Base-by-base conservation (phyloP, 2,888 invertebrate species). In the Clanis bilineata region DNA sequence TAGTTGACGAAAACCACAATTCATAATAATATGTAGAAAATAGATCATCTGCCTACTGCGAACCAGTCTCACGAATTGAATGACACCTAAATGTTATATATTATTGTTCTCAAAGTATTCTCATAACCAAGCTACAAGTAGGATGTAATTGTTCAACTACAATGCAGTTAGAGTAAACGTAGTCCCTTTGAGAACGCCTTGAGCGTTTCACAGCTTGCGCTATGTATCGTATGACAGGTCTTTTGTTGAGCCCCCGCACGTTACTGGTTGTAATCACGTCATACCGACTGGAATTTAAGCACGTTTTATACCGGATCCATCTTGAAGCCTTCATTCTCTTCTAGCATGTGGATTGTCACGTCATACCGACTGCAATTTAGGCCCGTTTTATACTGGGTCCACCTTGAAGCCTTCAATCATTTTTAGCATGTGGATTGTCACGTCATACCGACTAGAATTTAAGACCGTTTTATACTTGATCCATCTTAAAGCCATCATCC, bases 181-280 rank as follows among this genome's bases (percentile, higher is more conserved):
- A 59, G n/a, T 23, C 44, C 43, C 36, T 59, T 62, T 62, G 64
- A 62, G 44, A 62, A 61, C 61, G 51, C 67, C 68, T 67, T 70
- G 66, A 67, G 65, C 64, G 63, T 63, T 61, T 62, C 67, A 51
- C 59, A 57, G 65, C 74, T 76, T 76, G 78, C 72, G 32, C 22
- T 15, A 25, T 62, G 66, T 88, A 87, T 90, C 87, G 68, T 77
- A 80, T 90, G 79, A 74, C 88, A n/a, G 70, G 64, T 74, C 88
- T 83, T 84, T 90, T 90, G 90, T 90, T 70, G 75, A 72, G 80
- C 81, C 82, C 86, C 86, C 79, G 71, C 86, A 86, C 83, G 83
- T 77, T 73, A 71, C 70, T 71, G 51, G 64, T 64, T 66, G 57
- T 57, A 62, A 60, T 41, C 32, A 10, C 25, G 32, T 32, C 32